Evolutionary conservation across 2,888 invertebrate genomes (phyloP).

Genomic region (Torymus texanus): DNA sequence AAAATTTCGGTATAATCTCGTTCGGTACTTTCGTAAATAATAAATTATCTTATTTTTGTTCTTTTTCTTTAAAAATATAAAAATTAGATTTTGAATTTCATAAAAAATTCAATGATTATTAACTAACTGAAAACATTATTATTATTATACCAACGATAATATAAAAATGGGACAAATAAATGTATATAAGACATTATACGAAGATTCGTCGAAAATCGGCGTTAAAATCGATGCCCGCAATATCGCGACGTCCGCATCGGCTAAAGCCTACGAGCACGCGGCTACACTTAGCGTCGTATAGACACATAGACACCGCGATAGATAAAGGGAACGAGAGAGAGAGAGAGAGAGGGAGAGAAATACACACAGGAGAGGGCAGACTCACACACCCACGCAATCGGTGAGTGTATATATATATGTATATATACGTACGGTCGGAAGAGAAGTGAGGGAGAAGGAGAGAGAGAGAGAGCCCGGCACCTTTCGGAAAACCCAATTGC

Average conservation of each 20-base stretch:
- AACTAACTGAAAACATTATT: too few species aligned
- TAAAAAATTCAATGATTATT: too few species aligned
- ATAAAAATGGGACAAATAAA: too few species aligned
- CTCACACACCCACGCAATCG: conserved; percentile 15
- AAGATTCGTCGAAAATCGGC: neutral
- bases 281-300: conserved; percentile 29
- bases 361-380: neutral
- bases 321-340: conserved; percentile 37
- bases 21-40: too few species aligned
- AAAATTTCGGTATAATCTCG: too few species aligned
- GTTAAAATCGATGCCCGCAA: conserved; percentile 8
- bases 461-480: conserved; percentile 45
- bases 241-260: conserved; percentile 31
- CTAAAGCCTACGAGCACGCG: conserved; percentile 24
- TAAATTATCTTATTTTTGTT: too few species aligned
- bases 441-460: neutral
- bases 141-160: too few species aligned
- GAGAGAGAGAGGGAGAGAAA: conserved; percentile 14
- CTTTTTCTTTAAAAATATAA: too few species aligned
- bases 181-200: too few species aligned
- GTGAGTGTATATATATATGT: neutral
- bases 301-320: neutral
- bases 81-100: too few species aligned
- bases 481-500: conserved; percentile 62
- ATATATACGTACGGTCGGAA: conserved; percentile 2